phyloP scores from a whole-genome alignment of 2,113 vertebrate species.

The Macaca mulatta region DNA sequence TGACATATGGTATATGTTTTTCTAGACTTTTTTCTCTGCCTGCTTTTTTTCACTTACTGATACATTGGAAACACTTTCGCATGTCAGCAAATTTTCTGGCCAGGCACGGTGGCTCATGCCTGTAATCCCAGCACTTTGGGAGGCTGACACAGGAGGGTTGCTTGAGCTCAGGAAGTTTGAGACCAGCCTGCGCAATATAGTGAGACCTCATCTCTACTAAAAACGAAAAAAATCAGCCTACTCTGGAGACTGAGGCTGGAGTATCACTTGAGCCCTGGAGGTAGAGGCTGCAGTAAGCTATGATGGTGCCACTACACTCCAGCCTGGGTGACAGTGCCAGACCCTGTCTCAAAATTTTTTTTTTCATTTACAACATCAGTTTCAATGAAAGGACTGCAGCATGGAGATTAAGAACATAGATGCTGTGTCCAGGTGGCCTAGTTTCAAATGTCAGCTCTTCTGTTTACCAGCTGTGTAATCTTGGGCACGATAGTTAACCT shows the following conservation, averaged over 20 bases:
- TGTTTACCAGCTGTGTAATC: neutral
- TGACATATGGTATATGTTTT: slow-evolving; percentile 31
- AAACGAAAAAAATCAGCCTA: too few relatives aligned
- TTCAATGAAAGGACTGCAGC: neutral
- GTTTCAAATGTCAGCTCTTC: neutral
- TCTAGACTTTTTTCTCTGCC: neutral
- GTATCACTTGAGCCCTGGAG: too few relatives aligned
- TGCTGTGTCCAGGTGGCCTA: neutral
- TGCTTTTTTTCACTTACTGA: neutral
- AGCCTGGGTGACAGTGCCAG: too few relatives aligned
- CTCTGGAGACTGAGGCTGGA: too few relatives aligned
- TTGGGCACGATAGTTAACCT: neutral
- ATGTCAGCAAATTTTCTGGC: neutral
- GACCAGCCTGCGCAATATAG: too few relatives aligned
- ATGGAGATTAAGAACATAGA: neutral
- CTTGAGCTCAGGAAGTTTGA: too few relatives aligned
- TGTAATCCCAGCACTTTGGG: too few relatives aligned
- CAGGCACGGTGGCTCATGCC: fast-evolving
- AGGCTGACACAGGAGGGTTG: too few relatives aligned
- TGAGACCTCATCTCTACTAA: too few relatives aligned
- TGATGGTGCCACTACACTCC: too few relatives aligned
- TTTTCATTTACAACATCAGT: neutral
- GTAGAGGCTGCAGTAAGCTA: too few relatives aligned
- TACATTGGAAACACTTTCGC: neutral
- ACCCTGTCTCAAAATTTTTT: too few relatives aligned